Conservation (phyloP, 2,113 vertebrate genomes). For the Natator depressus region DNA sequence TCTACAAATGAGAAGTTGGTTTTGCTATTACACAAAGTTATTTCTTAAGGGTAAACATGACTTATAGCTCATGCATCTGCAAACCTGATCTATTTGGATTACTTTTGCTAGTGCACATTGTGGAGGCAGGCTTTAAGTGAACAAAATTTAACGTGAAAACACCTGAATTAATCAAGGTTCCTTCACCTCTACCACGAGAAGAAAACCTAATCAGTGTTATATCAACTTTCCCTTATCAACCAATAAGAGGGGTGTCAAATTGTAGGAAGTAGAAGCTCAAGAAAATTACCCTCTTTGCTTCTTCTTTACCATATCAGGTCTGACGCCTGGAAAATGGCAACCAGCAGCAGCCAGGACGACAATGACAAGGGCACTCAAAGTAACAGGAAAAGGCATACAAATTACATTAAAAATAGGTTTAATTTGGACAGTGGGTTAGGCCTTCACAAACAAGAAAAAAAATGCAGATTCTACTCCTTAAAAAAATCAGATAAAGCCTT, state of each 20-base stretch:
- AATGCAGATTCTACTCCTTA: neutral
- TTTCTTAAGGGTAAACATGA: slow-evolving; percentile 61
- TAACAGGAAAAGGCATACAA: neutral
- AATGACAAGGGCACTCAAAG: neutral
- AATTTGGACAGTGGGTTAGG: neutral
- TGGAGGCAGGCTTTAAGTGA: neutral
- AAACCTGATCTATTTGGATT: neutral
- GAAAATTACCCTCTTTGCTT: slow-evolving; percentile 52
- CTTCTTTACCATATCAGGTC: slow-evolving; percentile 30
- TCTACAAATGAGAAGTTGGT: slow-evolving; percentile 83
- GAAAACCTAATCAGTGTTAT: slow-evolving; percentile 18
- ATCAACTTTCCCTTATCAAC: neutral
- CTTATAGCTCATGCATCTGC: slow-evolving; percentile 57
- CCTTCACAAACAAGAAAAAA: neutral
- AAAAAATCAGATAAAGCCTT: neutral
- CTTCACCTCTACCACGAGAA: slow-evolving; percentile 28
- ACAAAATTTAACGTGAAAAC: neutral
- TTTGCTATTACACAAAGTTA: slow-evolving; percentile 70
- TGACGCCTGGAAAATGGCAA: slow-evolving; percentile 52
- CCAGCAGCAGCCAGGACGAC: slow-evolving; percentile 52
- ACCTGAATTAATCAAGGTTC: neutral
- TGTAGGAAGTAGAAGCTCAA: neutral
- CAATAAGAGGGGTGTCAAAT: slow-evolving; percentile 10
- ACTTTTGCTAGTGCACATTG: neutral
- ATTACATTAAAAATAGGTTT: neutral